A percentile compares a stretch with the other conserved stretches of the same genome.
Evolutionary conservation across 2,797 vertebrate genomes (phyloP).

Genomic region (Allochrocebus solatus): DNA sequence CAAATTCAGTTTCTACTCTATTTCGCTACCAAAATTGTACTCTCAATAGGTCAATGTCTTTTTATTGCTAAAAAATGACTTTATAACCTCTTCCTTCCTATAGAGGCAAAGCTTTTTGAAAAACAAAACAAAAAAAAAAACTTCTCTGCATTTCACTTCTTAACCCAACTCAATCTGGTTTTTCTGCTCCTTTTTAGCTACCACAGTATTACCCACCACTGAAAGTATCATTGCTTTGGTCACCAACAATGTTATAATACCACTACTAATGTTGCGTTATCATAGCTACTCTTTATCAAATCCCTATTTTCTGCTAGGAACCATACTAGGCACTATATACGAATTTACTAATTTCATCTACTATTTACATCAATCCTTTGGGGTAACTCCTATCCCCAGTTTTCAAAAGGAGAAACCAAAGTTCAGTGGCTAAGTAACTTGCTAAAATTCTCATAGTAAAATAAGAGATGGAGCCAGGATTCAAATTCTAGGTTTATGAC

Average conservation of each 20-base stretch:
- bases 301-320: neutral
- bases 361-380: neutral
- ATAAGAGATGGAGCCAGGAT: neutral
- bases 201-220: neutral
- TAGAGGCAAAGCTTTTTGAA: neutral
- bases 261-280: neutral
- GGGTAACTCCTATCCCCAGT: neutral
- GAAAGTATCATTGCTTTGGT: neutral
- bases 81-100: neutral
- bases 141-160: neutral
- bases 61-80: constrained; percentile 34
- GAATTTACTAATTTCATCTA: neutral
- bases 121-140: neutral
- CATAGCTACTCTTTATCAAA: neutral
- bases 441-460: constrained; percentile 7
- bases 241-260: neutral
- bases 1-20: neutral
- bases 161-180: neutral
- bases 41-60: neutral
- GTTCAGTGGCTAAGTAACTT: neutral
- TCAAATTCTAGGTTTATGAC: neutral
- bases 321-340: neutral
- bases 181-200: neutral
- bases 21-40: neutral
- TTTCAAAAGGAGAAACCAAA: constrained; percentile 45